Evolutionary conservation across 2,888 invertebrate species (phyloP).

Genomic region (Odontocerum albicorne): DNA sequence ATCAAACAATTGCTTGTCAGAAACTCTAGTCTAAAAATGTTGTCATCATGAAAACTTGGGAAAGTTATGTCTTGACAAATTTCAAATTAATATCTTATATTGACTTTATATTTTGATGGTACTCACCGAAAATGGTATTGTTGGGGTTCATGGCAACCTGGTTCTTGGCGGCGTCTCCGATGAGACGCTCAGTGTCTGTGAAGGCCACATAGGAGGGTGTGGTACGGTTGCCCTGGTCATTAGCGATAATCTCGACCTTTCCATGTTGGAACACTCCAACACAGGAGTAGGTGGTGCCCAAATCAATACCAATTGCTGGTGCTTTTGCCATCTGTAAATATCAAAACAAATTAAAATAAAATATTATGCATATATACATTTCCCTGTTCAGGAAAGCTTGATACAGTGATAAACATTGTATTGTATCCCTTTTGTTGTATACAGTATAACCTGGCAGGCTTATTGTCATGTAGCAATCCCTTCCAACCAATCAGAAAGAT

Average conservation of each 20-base stretch:
- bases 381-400: background rate
- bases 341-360: background rate
- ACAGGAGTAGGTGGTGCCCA: conserved; percentile 94
- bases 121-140: conserved; percentile 82
- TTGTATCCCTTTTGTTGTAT: background rate
- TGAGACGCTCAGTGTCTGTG: conserved; percentile 80
- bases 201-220: conserved; percentile 85
- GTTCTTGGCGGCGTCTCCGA: conserved; percentile 83
- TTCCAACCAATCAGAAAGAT: no score
- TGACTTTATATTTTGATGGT: background rate
- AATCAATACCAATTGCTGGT: conserved; percentile 93
- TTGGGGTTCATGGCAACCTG: conserved; percentile 87
- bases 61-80: background rate
- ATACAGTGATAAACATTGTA: background rate
- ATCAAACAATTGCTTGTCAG: conserved; percentile 62
- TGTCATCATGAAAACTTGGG: conserved; percentile 54
- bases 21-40: conserved; percentile 67
- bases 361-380: background rate
- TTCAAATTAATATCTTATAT: background rate
- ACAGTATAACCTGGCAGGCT: no score
- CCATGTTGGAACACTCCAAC: conserved; percentile 93
- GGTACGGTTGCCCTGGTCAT: conserved; percentile 88
- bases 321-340: conserved; percentile 65
- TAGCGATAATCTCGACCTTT: conserved; percentile 88
- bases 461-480: no score